phyloP scores from a whole-genome alignment of 2,888 invertebrate species.

The Ferdinandea cuprea region DNA sequence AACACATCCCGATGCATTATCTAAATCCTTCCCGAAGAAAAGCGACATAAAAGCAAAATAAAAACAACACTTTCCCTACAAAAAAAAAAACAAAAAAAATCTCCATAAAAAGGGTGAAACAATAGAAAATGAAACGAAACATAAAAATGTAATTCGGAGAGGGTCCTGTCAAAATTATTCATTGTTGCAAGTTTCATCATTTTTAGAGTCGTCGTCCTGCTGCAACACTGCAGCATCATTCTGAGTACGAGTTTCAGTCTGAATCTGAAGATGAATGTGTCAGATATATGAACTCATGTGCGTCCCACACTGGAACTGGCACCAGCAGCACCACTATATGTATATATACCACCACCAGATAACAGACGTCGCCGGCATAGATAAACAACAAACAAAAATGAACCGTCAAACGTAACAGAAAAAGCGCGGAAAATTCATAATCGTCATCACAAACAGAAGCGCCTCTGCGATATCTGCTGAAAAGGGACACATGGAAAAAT shows the following conservation, averaged over 20 bases:
- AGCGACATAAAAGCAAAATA: too few relatives aligned
- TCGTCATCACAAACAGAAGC: conserved; percentile 46
- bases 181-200: conserved; percentile 68
- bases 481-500: conserved; percentile 27
- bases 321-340: conserved; percentile 15
- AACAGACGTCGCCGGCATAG: conserved; percentile 22
- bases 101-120: conserved; percentile 61
- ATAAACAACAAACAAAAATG: conserved; percentile 35
- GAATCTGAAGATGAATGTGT: conserved; percentile 57
- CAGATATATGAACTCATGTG: conserved; percentile 69
- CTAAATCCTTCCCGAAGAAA: conserved; percentile 59
- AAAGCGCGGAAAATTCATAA: conserved; percentile 66
- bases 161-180: conserved; percentile 71
- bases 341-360: too few relatives aligned
- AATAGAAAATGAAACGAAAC: conserved; percentile 60
- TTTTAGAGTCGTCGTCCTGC: conserved; percentile 49
- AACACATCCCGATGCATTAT: conserved; percentile 69
- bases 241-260: background rate
- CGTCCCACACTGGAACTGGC: conserved; percentile 47
- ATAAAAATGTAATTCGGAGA: conserved; percentile 38
- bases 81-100: conserved; percentile 2
- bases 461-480: conserved; percentile 36
- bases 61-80: conserved; percentile 54
- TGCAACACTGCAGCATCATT: conserved; percentile 6
- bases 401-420: conserved; percentile 35